A percentile compares a stretch with the other conserved stretches of the same genome.
Conservation (phyloP, 2,113 vertebrate genomes). For the Poeciliopsis occidentalis region DNA sequence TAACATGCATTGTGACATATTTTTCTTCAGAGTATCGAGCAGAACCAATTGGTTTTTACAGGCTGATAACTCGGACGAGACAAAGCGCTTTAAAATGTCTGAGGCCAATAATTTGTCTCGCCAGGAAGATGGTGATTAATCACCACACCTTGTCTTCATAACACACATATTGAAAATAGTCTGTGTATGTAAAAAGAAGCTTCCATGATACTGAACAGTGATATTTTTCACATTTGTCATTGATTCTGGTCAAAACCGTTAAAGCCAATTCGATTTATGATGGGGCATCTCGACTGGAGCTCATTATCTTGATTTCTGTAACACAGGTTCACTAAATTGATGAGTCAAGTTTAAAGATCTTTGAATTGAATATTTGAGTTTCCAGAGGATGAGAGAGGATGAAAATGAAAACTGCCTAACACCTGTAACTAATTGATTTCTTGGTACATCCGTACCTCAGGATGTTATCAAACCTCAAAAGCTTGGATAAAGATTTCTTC, state of each 20-base stretch:
- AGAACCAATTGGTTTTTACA: background rate
- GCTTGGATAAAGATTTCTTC: too few species aligned
- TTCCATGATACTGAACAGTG: too few species aligned
- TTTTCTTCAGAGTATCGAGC: background rate
- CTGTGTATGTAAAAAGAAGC: too few species aligned
- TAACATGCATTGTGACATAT: background rate
- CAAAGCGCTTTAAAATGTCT: constrained; percentile 33
- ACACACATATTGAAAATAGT: background rate
- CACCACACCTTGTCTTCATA: constrained; percentile 1
- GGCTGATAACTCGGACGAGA: background rate
- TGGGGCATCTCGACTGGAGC: too few species aligned
- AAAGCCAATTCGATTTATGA: too few species aligned
- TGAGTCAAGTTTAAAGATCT: too few species aligned
- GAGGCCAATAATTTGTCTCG: constrained; percentile 17
- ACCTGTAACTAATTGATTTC: background rate
- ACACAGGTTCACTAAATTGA: background rate
- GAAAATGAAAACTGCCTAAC: background rate
- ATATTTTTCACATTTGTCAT: too few species aligned
- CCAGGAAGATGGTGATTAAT: constrained; percentile 18
- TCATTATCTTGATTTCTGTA: background rate
- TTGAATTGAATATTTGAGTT: background rate
- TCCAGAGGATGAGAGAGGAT: background rate
- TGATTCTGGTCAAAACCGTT: too few species aligned
- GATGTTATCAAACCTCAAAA: too few species aligned
- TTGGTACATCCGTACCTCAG: too few species aligned